Base-by-base conservation (phyloP, 2,888 invertebrate genomes). In the Nemoura dubitans region DNA sequence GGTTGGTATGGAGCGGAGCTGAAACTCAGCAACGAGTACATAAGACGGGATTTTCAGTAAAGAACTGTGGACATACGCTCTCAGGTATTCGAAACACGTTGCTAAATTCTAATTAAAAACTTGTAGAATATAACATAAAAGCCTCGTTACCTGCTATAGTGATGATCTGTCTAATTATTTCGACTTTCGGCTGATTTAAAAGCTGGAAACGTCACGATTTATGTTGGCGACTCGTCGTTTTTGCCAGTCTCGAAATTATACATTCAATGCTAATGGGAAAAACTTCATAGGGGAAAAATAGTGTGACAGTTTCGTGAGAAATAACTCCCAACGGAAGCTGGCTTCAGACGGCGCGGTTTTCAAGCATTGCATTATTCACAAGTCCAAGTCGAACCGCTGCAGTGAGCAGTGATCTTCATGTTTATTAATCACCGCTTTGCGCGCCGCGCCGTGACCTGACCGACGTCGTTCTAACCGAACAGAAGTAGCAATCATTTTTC, bases 251-350 rank as follows among this genome's bases (percentile, higher is more conserved):
- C 59, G 21, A 59, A 21, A 59, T 59, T 59, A n/a, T n/a, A 59
- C 21, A 59, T 59, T 59, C 16, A 59, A 59, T 59, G 59, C 59
- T 59, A 21, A 36, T 36, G 5, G 26, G 76, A 76, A 76, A 76
- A 25, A n/a, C n/a, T n/a, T 25, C 5, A 16, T 76, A 5, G 3
- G 5, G 76, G 21, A 76, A 76, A 78, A 78, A 78, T 78, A 28
- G 26, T 78, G 27, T 26, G 78, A 78, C 78, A 78, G 78, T 78
- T 78, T 78, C 78, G 78, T 78, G 78, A 78, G 78, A 78, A 78
- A 27, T 10, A 6, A 26, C 2, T 6, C 78, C 10, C 78, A n/a
- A 3, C n/a, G 59, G 59, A 59, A 59, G 59, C 59, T 21, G n/a
- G 59, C 59, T 21, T 21, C 16, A 7, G 6, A 59, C 59, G 59